Conservation (phyloP, 2,797 vertebrate genomes). For the Aplochiton taeniatus region DNA sequence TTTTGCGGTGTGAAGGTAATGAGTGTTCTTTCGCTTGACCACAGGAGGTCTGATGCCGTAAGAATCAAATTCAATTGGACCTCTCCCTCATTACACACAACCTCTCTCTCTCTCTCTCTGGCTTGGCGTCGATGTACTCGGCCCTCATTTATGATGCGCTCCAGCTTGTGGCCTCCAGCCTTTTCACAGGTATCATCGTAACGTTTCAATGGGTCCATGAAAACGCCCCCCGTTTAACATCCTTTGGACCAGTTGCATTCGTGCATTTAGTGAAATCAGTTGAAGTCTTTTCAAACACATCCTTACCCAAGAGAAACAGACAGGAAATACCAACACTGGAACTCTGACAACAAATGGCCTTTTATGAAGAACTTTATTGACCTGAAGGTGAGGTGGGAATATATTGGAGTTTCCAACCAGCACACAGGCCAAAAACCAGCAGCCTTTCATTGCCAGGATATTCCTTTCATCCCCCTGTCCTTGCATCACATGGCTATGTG, state of each 20-base stretch:
- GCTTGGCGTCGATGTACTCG: slow-evolving; percentile 53
- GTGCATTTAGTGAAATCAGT: slow-evolving; percentile 56
- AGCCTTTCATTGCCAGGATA: slow-evolving; percentile 41
- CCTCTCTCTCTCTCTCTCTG: slow-evolving; percentile 47
- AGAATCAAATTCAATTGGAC: slow-evolving; percentile 65
- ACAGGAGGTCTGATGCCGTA: slow-evolving; percentile 58
- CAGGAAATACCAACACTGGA: slow-evolving; percentile 61
- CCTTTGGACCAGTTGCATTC: slow-evolving; percentile 61
- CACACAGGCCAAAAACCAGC: slow-evolving; percentile 49
- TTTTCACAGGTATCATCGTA: slow-evolving; percentile 36
- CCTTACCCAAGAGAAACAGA: slow-evolving; percentile 62
- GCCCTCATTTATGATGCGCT: slow-evolving; percentile 41
- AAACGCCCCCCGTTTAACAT: slow-evolving; percentile 60
- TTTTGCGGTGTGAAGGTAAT: slow-evolving; percentile 65
- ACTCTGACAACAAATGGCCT: slow-evolving; percentile 55
- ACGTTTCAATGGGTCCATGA: slow-evolving; percentile 53
- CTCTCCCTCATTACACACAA: slow-evolving; percentile 66
- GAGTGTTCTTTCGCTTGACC: slow-evolving; percentile 67
- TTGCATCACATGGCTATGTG: slow-evolving; percentile 51
- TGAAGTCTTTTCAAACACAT: slow-evolving; percentile 48
- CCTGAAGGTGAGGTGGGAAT: slow-evolving; percentile 63
- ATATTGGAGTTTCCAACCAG: slow-evolving; percentile 59
- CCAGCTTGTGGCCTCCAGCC: slow-evolving; percentile 6
- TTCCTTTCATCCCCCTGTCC: slow-evolving; percentile 50
- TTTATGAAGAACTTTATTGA: slow-evolving; percentile 67